Percentiles rank a stretch among this genome's conserved stretches.
phyloP scores from a whole-genome alignment of 2,888 invertebrate genomes.

The Craniophora ligustri region DNA sequence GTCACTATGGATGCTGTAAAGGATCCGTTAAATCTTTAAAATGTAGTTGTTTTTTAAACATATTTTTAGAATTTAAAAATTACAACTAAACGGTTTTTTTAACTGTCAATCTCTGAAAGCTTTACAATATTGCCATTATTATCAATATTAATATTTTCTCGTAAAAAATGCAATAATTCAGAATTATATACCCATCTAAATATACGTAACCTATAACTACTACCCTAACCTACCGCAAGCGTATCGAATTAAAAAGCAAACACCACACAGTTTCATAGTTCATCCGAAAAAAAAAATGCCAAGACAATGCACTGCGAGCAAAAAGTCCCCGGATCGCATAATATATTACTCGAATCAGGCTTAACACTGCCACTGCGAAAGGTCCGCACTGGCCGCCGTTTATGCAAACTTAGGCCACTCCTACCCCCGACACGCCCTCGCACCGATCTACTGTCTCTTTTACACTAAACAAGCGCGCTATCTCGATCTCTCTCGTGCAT shows the following conservation, averaged over 20 bases:
- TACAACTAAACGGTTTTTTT: no score
- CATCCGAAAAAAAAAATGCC: conserved; percentile 68
- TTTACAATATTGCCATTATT: neutral
- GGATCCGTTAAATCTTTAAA: no score
- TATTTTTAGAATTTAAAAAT: no score
- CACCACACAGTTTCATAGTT: conserved; percentile 71
- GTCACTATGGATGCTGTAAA: no score
- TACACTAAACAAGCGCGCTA: conserved; percentile 50
- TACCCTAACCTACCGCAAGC: conserved; percentile 76
- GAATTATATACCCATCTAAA: conserved; percentile 39
- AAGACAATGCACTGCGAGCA: conserved; percentile 81
- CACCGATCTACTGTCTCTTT: conserved; percentile 61
- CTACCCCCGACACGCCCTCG: conserved; percentile 77
- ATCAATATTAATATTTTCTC: neutral
- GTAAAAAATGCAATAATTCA: conserved; percentile 1
- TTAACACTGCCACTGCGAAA: conserved; percentile 57
- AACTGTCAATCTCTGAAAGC: no score
- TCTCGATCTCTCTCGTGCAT: conserved; percentile 69
- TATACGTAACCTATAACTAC: conserved; percentile 40
- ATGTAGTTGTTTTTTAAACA: no score
- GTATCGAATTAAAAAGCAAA: conserved; percentile 67
- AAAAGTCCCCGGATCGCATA: conserved; percentile 75
- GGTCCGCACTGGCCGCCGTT: conserved; percentile 64
- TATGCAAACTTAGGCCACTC: conserved; percentile 82
- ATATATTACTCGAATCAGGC: conserved; percentile 69